These are phyloP conservation scores for Eolophus roseicapilla DNA, from an alignment of 2,113 vertebrate species.

Conservation along the genomic window DNA sequence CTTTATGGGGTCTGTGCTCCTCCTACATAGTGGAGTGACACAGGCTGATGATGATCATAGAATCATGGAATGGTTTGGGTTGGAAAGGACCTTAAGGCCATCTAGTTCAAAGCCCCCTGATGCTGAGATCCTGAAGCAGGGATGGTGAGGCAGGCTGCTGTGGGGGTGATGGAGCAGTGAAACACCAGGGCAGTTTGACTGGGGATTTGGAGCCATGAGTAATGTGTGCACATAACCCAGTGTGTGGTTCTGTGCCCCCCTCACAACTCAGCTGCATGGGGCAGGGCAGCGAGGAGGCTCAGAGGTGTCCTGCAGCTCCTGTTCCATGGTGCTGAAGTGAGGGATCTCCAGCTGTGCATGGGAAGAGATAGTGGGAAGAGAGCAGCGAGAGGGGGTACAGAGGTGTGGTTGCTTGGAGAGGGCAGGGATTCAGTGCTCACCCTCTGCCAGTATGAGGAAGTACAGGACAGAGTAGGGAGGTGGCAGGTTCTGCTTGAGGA, in stretches of 20 bases:
- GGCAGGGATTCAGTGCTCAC: neutral
- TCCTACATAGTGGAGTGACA: rapidly evolving
- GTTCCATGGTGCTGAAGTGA: neutral
- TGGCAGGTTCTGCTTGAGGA: neutral
- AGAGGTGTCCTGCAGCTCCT: neutral
- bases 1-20: neutral
- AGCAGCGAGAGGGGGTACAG: rapidly evolving
- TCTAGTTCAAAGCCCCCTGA: neutral
- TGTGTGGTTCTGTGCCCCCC: neutral
- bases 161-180: rapidly evolving
- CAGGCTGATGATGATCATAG: neutral
- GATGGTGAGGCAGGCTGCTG: neutral
- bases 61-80: neutral
- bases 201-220: neutral
- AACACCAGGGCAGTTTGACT: neutral
- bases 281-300: neutral
- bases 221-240: rapidly evolving
- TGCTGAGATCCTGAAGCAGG: neutral
- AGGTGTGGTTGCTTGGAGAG: neutral
- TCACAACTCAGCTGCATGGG: rapidly evolving
- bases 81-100: neutral
- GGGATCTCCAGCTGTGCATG: too few relatives aligned
- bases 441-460: neutral
- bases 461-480: rapidly evolving
- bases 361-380: neutral